Base-by-base conservation (phyloP, 2,797 vertebrate species). In the Acestrorhynchus altus region DNA sequence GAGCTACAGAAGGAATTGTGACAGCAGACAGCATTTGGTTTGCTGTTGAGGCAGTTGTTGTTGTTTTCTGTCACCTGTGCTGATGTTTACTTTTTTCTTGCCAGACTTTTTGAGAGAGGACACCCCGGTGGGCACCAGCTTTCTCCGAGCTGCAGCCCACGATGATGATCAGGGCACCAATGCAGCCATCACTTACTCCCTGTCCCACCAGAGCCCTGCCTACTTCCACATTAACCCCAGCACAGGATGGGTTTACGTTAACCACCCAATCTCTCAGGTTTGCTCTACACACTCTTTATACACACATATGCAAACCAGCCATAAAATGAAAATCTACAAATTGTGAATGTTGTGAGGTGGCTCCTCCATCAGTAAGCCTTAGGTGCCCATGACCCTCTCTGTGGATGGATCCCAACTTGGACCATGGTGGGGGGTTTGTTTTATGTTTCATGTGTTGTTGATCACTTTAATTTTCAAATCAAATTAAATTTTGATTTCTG, bases 161-260 rank as follows among this genome's bases (percentile, higher is more conserved):
- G 96, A 97, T 40, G 94, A 91, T 1, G 96, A 97, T 92, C 96
- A 96, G 86, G 96, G 96, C 15, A 93, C 93, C 80, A 97, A 97
- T 44, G 92, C 96, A 0, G 94, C 92, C 80, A 89, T 97, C 84
- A 87, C 88, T 0, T 97, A 97, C 86, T 94, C 95, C 0, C 88
- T 97, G 86, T 89, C 93, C 73, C 87, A 83, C 76, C 93, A 94
- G 61, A 90, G 85, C 11, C 94, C 91, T 0, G 93, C 94, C 0
- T 96, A 96, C 89, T 92, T 97, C 84, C 94, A 94, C 87, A 95
- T 97, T 86, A 95, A 94, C 87, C 95, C 96, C 75, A 93, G 87
- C 81, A 96, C 95, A 0, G 96, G 96, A 77, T 97, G 96, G 95
- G 88, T 97, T 6, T 96, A 94, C 0, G 94, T 97, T 85, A 95